Evolutionary conservation across 2,888 invertebrate genomes (phyloP), one percentile per base, ranked within the genome.

Genomic region (Flexamia atlantica): DNA sequence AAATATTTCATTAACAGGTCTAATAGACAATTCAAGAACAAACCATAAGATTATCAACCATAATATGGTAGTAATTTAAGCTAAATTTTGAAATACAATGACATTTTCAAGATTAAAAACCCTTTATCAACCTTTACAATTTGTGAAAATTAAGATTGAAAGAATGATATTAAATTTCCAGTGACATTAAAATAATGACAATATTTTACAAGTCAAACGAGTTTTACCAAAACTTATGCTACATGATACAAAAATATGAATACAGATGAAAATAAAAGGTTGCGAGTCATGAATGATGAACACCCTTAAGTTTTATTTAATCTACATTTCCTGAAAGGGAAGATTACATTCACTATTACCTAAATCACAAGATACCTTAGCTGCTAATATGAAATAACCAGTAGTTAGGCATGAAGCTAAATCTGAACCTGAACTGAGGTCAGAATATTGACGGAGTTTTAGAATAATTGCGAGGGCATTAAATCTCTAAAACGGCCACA

Each of bases 321-420:
- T 64, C 64, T 64, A 64, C 64, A 23, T 57, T 20, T 7, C 23
- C 28, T 9, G n/a, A 68, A 14, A 68, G 30, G 30, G 40, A 70
- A 70, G 70, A 70, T 70, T 40, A 70, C 7, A 70, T 36, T 36
- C 40, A 23, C 25, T 40, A 23, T 28, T 70, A 20, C 23, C 68
- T 68, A 68, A 70, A 70, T 70, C 70, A 70, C 70, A 70, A 20
- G 70, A 70, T 70, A 36, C 20, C 70, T 70, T 70, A 70, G 70
- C 70, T 32, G 32, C 70, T 70, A 70, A 70, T 23, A 23, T 68
- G 4, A n/a, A 70, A 23, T 40, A 32, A 70, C 70, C 70, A 70
- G 32, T 40, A n/a, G 12, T 40, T 28, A 70, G 36, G 70, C 70
- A 70, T 4, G 30, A 64, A 64, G 64, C 64, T 64, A 64, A 28